Percentiles rank a stretch among this genome's conserved stretches.
Evolutionary conservation across 2,113 vertebrate species (phyloP).

Genomic region (Gavia stellata): DNA sequence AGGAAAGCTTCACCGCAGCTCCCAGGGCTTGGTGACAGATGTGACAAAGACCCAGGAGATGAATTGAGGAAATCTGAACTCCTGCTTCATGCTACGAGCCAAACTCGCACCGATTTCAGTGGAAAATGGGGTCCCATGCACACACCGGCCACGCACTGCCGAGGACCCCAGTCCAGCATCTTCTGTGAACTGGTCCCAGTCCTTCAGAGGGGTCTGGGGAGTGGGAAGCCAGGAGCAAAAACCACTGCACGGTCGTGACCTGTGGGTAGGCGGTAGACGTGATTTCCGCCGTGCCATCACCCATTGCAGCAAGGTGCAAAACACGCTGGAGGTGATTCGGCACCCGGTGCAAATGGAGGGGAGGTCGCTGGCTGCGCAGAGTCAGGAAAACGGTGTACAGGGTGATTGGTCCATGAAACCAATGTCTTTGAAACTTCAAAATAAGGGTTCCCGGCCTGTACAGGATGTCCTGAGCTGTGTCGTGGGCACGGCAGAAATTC

Average conservation of each 20-base stretch:
- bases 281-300: not conserved
- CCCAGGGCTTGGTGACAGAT: not conserved
- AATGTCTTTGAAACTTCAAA: not conserved
- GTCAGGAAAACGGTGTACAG: not conserved
- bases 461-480: not conserved
- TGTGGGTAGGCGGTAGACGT: not conserved
- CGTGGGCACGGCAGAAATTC: not conserved
- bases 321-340: not conserved
- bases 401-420: not conserved
- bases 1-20: not conserved
- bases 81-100: not conserved
- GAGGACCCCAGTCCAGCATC: not conserved
- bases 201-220: not conserved
- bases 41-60: not conserved
- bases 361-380: not conserved
- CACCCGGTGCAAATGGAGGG: rapidly evolving
- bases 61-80: not conserved
- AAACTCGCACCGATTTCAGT: not conserved
- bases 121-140: not conserved
- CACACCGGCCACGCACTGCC: rapidly evolving
- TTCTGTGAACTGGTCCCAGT: not conserved
- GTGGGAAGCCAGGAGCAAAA: not conserved
- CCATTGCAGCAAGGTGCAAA: not conserved
- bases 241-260: not conserved
- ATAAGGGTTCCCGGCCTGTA: rapidly evolving